Base-by-base conservation (phyloP, 2,888 invertebrate species). In the Phalera bucephala region DNA sequence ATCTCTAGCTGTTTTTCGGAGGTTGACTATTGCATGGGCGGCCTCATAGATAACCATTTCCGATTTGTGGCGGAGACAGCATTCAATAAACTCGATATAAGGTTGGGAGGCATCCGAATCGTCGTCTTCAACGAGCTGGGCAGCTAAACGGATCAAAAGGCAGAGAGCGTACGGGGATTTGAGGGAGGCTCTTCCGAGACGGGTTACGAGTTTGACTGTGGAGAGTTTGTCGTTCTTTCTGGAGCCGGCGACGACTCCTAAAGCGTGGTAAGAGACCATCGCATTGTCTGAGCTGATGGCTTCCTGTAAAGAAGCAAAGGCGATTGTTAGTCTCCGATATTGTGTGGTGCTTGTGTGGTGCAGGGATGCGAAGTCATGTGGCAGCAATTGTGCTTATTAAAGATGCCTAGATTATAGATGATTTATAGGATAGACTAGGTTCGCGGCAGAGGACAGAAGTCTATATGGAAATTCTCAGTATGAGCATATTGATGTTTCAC, bases 31-130 rank as follows among this genome's bases (percentile, higher is more conserved):
- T 2, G 99, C 99, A 70, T 98, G 97, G 0, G 99, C 99, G 0
- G 99, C 99, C 89, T 99, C 99, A 71, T 99, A 99, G 11, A 98
- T 96, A 0, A 99, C 99, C 95, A 99, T 98, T 90, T 99, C 99
- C 15, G 97, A 97, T 88, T 99, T 99, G 78, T 99, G 98, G 0
- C 99, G 93, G 27, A 99, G 91, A 72, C 99, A 99, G 9, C 94
- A 93, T 71, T 99, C 98, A 28, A 99, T 95, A 69, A 98, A 99
- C 27, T 96, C 95, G 57, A 97, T 95, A 62, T 97, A 92, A 0
- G 94, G 94, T 30, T 94, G 93, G 33, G 95, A 94, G 0, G 93
- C 87, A 4, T 92, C 91, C 0, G 93, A 91, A 8, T 93, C 93
- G 50, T 98, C 97, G 62, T 98, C 96, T 66, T 98, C 98, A 40